Base-by-base conservation (phyloP, 2,888 invertebrate genomes). In the Spodoptera littoralis region DNA sequence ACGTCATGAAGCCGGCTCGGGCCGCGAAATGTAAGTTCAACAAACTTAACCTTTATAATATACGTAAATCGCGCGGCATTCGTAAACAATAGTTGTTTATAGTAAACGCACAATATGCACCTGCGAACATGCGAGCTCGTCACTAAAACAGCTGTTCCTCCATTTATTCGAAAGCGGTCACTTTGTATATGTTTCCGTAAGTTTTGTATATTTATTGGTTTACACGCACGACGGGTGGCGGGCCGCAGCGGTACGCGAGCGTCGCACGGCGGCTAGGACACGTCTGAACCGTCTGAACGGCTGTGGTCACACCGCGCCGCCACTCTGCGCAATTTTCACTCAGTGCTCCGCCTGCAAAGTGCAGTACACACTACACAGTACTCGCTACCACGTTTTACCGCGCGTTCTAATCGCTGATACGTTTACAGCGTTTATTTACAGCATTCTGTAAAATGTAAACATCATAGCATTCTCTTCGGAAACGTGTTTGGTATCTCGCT, bases 1-100 rank as follows among this genome's bases (percentile, higher is more conserved):
- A 92, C 92, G 92, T 92, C 93, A 92, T 87, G 86, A 88, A 89
- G 89, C 88, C 88, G 88, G 85, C 86, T 83, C 84, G 87, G 84
- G 88, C 82, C 83, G 81, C 83, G 84, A 88, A 91, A 90, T 70
- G 48, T 73, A 92, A 93, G 93, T 93, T 93, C 92, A 92, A 92
- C 90, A 92, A 93, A 93, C 93, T 89, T 90, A 87, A 88, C 87
- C 87, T 85, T 81, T 83, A 79, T 78, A 70, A 63, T 72, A 76
- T 58, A 65, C 73, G 73, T 81, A 81, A 83, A 80, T 70, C 72
- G 50, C 69, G 52, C 64, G 71, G 60, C 63, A 76, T 65, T 60
- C 57, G 60, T 68, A 75, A 80, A 77, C 71, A 84, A 81, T 70
- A 76, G 68, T 68, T 81, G 68, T 68, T 79, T 77, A 69, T 59